A percentile compares a stretch with the other conserved stretches of the same genome.
These are phyloP conservation scores for Nesidiocoris tenuis DNA, from an alignment of 2,888 invertebrate genomes.

Conservation along the genomic window DNA sequence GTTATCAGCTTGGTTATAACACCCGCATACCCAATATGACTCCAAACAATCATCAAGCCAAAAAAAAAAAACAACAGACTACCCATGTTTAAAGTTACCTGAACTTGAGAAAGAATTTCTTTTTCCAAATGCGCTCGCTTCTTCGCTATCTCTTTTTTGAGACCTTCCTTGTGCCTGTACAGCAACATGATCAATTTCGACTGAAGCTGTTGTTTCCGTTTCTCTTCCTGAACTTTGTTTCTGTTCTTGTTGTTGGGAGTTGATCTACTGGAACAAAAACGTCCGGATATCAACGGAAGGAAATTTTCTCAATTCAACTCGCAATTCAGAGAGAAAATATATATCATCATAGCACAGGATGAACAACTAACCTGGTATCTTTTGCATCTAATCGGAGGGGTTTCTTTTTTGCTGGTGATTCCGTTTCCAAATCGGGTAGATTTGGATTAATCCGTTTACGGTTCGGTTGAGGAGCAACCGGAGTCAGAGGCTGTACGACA, in stretches of 20 bases:
- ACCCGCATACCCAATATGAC: too few relatives aligned
- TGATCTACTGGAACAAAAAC: slow-evolving; percentile 27
- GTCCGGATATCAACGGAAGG: neutral
- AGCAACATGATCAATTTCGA: slow-evolving; percentile 70
- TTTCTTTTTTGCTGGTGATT: slow-evolving; percentile 47
- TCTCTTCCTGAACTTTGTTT: slow-evolving; percentile 56
- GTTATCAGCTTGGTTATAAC: neutral
- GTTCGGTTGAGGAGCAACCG: slow-evolving; percentile 21
- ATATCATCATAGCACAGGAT: too few relatives aligned
- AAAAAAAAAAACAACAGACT: neutral
- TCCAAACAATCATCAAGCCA: too few relatives aligned
- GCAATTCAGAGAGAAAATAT: too few relatives aligned
- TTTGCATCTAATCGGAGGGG: slow-evolving; percentile 47
- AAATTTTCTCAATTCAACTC: neutral
- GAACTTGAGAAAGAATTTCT: slow-evolving; percentile 85
- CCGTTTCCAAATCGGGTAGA: slow-evolving; percentile 21
- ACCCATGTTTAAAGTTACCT: slow-evolving; percentile 56
- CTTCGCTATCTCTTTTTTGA: slow-evolving; percentile 90
- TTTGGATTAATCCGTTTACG: slow-evolving; percentile 27
- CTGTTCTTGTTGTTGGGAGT: slow-evolving; percentile 43
- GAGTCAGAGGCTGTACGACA: slow-evolving; percentile 36
- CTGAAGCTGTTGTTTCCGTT: slow-evolving; percentile 59
- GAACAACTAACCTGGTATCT: slow-evolving; percentile 51
- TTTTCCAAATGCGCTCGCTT: slow-evolving; percentile 86
- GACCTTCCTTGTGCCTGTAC: slow-evolving; percentile 83